A percentile compares a stretch with the other conserved stretches of the same genome.
These are phyloP conservation scores for Myotis yumanensis DNA, from an alignment of 2,113 vertebrate genomes.

Conservation along the genomic window DNA sequence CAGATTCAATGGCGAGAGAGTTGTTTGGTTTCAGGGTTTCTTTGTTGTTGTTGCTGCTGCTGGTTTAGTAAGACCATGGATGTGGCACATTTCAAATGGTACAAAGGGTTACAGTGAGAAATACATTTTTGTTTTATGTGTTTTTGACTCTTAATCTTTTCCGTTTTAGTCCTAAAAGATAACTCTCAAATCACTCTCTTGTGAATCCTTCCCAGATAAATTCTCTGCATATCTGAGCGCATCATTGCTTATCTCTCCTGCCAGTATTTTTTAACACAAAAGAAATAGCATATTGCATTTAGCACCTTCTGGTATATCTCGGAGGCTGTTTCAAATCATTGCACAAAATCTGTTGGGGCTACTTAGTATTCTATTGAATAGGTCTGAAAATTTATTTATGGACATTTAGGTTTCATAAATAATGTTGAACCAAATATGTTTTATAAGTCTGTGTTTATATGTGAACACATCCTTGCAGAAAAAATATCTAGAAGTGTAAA, in stretches of 20 bases:
- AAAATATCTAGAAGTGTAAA: background rate
- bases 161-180: background rate
- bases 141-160: background rate
- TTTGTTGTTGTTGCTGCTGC: background rate
- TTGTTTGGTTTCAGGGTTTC: background rate
- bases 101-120: background rate
- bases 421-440: background rate
- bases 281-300: background rate
- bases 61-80: background rate
- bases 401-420: background rate
- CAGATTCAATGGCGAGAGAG: background rate
- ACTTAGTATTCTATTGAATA: background rate
- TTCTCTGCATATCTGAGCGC: background rate
- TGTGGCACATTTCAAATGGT: background rate
- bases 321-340: background rate
- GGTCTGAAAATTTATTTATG: background rate
- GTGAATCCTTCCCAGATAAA: background rate
- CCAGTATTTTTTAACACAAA: background rate
- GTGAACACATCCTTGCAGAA: background rate
- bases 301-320: background rate
- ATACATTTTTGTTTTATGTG: background rate
- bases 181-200: background rate
- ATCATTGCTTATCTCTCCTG: background rate
- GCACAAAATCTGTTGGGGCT: background rate
- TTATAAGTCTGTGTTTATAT: background rate